Evolutionary conservation across 2,888 invertebrate species (phyloP).

Genomic region (Pheosia tremula): DNA sequence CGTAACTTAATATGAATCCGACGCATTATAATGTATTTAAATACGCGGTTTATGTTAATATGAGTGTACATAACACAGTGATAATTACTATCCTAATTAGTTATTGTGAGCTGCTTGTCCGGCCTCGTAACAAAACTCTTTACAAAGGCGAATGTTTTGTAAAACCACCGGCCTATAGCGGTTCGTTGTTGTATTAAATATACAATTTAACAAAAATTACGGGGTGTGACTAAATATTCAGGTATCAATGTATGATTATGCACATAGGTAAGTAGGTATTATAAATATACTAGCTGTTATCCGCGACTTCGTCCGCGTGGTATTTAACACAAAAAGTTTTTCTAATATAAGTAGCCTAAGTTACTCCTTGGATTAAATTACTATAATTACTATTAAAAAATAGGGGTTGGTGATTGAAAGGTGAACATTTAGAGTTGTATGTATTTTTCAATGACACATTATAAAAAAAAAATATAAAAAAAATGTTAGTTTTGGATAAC

Average conservation of each 20-base stretch:
- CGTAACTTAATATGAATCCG: conserved; percentile 19
- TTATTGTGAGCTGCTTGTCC: conserved; percentile 32
- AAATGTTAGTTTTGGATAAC: no score
- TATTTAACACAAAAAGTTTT: no score
- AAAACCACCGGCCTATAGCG: conserved; percentile 24
- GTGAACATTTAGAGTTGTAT: no score
- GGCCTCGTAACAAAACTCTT: conserved; percentile 32
- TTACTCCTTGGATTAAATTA: no score
- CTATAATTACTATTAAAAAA: no score
- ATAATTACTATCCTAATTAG: conserved; percentile 41
- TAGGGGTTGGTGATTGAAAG: no score
- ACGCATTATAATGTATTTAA: conserved; percentile 28
- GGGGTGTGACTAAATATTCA: conserved; percentile 28
- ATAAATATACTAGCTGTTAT: no score
- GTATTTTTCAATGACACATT: no score
- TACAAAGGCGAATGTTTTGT: conserved; percentile 31
- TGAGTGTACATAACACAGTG: conserved; percentile 23
- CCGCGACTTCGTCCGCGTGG: no score
- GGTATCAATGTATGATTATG: conserved; percentile 9
- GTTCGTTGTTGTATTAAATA: conserved; percentile 11
- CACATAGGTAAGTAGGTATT: background rate
- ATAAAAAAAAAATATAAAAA: no score
- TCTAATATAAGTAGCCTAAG: no score
- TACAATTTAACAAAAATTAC: conserved; percentile 11
- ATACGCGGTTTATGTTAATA: conserved; percentile 31